Evolutionary conservation across 2,797 vertebrate genomes (phyloP), one percentile per base, ranked within the genome.

Genomic region (Mastacembelus armatus): DNA sequence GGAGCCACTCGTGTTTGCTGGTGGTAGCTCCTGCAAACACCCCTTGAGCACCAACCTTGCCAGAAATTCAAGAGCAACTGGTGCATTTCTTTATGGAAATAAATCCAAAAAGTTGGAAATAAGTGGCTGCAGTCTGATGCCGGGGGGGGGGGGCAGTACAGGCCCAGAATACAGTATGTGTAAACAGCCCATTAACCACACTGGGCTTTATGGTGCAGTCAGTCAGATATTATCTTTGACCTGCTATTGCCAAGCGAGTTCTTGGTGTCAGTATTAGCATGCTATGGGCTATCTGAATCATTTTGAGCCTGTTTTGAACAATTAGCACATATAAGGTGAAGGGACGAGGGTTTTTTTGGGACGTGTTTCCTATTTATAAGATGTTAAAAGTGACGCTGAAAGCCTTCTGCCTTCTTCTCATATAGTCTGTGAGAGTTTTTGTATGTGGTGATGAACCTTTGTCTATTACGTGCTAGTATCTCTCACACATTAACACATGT

Each of bases 401-500:
- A n/a, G 33, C 32, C 21, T 40, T 32, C 48, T 2, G 16, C 50
- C 39, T 26, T 47, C 40, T 12, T 50, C 51, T 50, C 16, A 1
- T 35, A 6, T 50, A 26, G 62, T 54, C 19, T 43, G 42, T 44
- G 39, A 32, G 40, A 56, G 2, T 26, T 55, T 55, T 32, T 55
- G 52, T 51, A n/a, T n/a, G 59, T 51, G 71, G 27, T 22, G 66
- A 74, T 72, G 43, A 60, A 40, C 51, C 59, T 59, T 52, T 60
- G 59, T 63, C 66, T 70, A 70, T 83, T 61, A 39, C 67, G 66
- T 0, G 2, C 42, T 36, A 60, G 76, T 61, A 76, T 77, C 74
- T 81, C 71, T 77, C 60, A 78, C 71, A 74, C 66, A 48, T 57
- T 89, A 88, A 89, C 88, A 88, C 80, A 86, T 51, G 87, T 84